Evolutionary conservation across 2,797 vertebrate species (phyloP).

Genomic region (Lutjanus argentimaculatus): DNA sequence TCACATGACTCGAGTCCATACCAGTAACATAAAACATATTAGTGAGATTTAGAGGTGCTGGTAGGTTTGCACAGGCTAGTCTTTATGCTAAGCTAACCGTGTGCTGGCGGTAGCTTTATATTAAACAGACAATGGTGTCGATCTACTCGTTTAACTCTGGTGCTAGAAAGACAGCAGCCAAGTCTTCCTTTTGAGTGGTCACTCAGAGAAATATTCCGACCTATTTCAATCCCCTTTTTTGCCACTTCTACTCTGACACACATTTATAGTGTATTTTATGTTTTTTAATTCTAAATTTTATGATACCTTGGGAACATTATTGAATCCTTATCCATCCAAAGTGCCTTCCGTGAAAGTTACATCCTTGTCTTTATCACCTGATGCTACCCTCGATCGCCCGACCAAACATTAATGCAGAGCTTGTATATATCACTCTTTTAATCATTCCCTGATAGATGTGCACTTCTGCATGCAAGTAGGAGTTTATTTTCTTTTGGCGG

Average conservation of each 20-base stretch:
- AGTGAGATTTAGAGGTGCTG: not conserved
- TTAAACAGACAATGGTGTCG: not conserved
- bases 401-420: conserved; percentile 29
- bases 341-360: conserved; percentile 61
- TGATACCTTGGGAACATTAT: not conserved
- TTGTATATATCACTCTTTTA: not conserved
- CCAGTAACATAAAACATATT: too few relatives aligned
- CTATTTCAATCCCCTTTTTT: not conserved
- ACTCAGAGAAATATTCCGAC: not conserved
- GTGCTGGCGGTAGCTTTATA: not conserved
- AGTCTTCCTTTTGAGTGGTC: conserved; percentile 16
- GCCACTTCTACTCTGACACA: not conserved
- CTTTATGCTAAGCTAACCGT: not conserved
- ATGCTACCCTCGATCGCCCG: not conserved
- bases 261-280: not conserved
- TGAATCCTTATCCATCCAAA: conserved; percentile 45
- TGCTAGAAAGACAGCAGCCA: not conserved
- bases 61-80: not conserved
- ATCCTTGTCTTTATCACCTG: conserved; percentile 13
- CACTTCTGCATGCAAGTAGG: conserved; percentile 6
- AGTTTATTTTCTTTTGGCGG: not conserved
- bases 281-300: conserved; percentile 12
- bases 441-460: not conserved
- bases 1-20: too few relatives aligned
- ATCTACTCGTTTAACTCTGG: not conserved